A percentile compares a stretch with the other conserved stretches of the same genome.
phyloP scores from a whole-genome alignment of 2,888 invertebrate genomes.

The Mythimna ferrago region DNA sequence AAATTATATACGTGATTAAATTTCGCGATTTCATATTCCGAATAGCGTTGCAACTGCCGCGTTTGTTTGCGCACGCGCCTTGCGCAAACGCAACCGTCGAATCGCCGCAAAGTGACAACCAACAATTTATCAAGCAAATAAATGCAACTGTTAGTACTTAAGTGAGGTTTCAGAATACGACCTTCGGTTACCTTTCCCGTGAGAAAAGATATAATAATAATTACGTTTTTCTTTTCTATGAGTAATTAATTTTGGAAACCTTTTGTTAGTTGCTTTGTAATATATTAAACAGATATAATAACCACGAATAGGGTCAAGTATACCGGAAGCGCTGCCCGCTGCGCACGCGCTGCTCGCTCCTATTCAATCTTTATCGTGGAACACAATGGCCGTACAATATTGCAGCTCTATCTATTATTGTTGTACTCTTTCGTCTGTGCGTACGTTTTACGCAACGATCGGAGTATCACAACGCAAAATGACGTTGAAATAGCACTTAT shows the following conservation, averaged over 20 bases:
- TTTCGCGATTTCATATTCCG: slow-evolving; percentile 76
- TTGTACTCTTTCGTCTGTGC: slow-evolving; percentile 59
- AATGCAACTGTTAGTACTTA: slow-evolving; percentile 66
- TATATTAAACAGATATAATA: slow-evolving; percentile 74
- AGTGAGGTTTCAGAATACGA: slow-evolving; percentile 58
- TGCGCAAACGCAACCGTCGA: slow-evolving; percentile 66
- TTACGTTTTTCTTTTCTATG: slow-evolving; percentile 54
- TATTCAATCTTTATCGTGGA: slow-evolving; percentile 82
- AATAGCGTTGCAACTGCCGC: slow-evolving; percentile 67
- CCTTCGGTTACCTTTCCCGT: slow-evolving; percentile 75
- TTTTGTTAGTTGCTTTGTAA: slow-evolving; percentile 65
- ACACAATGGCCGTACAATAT: slow-evolving; percentile 73
- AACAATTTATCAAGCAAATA: slow-evolving; percentile 78
- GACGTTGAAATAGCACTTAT: slow-evolving; percentile 27
- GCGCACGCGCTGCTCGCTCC: slow-evolving; percentile 79
- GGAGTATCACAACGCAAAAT: slow-evolving; percentile 49
- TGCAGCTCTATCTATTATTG: slow-evolving; percentile 67
- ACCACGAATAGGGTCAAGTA: slow-evolving; percentile 86
- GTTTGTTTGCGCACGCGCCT: slow-evolving; percentile 73
- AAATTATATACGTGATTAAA: slow-evolving; percentile 80
- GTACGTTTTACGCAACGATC: slow-evolving; percentile 61
- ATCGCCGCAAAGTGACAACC: slow-evolving; percentile 72
- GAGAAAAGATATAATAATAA: slow-evolving; percentile 70
- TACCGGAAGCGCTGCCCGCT: slow-evolving; percentile 83
- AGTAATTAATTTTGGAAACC: slow-evolving; percentile 58